phyloP scores from a whole-genome alignment of 92 coral and sea anemone species.

The Meandrina meandrites region DNA sequence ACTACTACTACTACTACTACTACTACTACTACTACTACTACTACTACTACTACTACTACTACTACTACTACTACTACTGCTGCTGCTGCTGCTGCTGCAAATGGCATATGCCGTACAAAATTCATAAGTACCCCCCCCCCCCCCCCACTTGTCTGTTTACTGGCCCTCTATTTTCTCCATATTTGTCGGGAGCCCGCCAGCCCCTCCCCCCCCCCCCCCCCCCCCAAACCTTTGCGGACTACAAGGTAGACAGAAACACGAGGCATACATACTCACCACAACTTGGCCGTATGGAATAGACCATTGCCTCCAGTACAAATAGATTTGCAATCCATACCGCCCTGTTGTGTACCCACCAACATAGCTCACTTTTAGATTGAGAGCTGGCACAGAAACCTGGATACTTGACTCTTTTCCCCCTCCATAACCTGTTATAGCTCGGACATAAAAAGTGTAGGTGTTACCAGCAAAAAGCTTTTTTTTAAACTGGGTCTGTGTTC shows the following conservation, averaged over 20 bases:
- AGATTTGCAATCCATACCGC: constrained; percentile 4
- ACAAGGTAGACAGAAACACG: background rate
- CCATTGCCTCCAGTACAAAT: background rate
- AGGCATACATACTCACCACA: background rate
- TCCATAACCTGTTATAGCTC: constrained; percentile 13
- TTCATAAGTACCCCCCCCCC: too few relatives aligned
- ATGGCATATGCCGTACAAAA: too few relatives aligned
- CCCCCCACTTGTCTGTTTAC: too few relatives aligned
- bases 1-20: too few relatives aligned
- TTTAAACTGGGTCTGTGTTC: background rate
- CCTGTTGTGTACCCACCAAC: background rate
- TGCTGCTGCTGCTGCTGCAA: too few relatives aligned
- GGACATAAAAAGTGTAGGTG: constrained; percentile 3
- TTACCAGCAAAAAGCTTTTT: background rate
- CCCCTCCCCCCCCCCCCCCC: too few relatives aligned
- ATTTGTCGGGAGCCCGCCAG: too few relatives aligned
- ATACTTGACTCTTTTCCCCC: background rate
- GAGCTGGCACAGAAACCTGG: constrained; percentile 1
- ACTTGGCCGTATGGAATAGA: background rate
- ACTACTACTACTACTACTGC: too few relatives aligned
- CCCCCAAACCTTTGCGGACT: too few relatives aligned
- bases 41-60: too few relatives aligned
- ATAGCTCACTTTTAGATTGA: background rate
- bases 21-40: too few relatives aligned
- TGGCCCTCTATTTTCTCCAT: too few relatives aligned